phyloP scores from a whole-genome alignment of 2,797 vertebrate species.

The Gymnothorax javanicus region DNA sequence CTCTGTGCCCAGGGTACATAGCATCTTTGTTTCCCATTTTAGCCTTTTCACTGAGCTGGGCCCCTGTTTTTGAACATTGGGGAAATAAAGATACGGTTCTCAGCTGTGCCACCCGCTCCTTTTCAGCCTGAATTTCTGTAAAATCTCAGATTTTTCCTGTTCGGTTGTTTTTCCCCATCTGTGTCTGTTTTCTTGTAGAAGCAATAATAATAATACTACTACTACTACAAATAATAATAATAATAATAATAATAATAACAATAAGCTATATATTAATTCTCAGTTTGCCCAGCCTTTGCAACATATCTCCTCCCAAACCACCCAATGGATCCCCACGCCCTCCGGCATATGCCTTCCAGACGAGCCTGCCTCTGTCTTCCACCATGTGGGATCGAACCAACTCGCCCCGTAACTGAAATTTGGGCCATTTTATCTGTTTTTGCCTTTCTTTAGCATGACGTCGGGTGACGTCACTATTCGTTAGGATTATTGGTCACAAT shows the following conservation, averaged over 20 bases:
- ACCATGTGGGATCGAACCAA: too few relatives aligned
- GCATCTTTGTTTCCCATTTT: slow-evolving; percentile 9
- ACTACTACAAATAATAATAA: not conserved
- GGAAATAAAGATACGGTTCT: not conserved
- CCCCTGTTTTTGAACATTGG: not conserved
- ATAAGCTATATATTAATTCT: too few relatives aligned
- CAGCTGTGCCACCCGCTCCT: not conserved
- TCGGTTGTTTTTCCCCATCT: not conserved
- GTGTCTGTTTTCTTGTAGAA: not conserved
- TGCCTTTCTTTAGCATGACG: not conserved
- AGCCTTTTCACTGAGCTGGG: not conserved
- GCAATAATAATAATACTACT: not conserved
- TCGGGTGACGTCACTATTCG: too few relatives aligned
- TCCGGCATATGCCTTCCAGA: too few relatives aligned
- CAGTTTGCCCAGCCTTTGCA: too few relatives aligned
- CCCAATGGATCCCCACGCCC: too few relatives aligned
- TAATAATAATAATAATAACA: not conserved
- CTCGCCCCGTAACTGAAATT: too few relatives aligned
- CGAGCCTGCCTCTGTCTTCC: too few relatives aligned
- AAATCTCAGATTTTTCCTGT: not conserved
- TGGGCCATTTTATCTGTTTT: not conserved
- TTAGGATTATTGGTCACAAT: too few relatives aligned
- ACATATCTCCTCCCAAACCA: too few relatives aligned
- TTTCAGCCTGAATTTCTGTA: not conserved
- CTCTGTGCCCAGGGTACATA: slow-evolving; percentile 9